Evolutionary conservation across 2,113 vertebrate species (phyloP).

Genomic region (Tachuris rubrigastra): DNA sequence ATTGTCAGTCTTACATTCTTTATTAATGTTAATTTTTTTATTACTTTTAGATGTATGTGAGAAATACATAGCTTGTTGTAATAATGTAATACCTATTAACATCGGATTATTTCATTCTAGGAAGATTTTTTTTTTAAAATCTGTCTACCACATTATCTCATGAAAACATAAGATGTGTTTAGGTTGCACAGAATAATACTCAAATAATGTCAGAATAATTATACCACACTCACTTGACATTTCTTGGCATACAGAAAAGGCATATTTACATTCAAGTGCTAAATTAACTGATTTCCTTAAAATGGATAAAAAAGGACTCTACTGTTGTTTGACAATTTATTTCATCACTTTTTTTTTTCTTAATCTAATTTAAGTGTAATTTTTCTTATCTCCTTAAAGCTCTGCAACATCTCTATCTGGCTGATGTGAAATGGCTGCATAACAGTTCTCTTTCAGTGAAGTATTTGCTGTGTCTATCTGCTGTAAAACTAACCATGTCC

Average conservation of each 20-base stretch:
- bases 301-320: not conserved
- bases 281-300: not conserved
- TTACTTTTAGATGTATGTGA: not conserved
- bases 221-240: not conserved
- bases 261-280: not conserved
- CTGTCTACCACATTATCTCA: not conserved
- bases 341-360: not conserved
- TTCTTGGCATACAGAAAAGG: not conserved
- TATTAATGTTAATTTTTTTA: not conserved
- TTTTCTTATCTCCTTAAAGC: not conserved
- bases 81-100: not conserved
- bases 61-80: not conserved
- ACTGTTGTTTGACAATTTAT: not conserved
- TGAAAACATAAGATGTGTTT: not conserved
- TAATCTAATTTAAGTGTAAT: not conserved
- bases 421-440: not conserved
- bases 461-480: not conserved
- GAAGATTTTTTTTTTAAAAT: not conserved
- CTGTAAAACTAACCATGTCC: not conserved
- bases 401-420: not conserved
- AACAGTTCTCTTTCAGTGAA: not conserved
- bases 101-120: not conserved
- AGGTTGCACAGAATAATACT: not conserved
- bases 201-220: not conserved
- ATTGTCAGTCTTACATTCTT: not conserved